Evolutionary conservation across 1,140 invertebrate species (phyloP).

Genomic region (Ips typographus): DNA sequence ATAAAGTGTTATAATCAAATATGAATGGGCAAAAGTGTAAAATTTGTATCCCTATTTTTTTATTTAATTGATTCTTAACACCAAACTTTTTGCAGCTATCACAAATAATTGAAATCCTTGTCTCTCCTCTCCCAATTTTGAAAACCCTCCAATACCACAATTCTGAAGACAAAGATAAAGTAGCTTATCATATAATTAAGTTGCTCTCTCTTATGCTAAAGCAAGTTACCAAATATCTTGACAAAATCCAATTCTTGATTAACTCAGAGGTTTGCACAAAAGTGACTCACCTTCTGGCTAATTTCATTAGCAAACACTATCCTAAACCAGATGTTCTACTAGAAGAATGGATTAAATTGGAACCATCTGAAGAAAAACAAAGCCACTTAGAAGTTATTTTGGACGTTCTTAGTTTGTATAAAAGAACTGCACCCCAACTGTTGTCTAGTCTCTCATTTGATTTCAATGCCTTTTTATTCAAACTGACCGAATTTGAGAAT

Average conservation of each 20-base stretch:
- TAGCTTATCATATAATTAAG: conserved; percentile 55
- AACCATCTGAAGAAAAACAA: not conserved
- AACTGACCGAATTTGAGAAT: conserved; percentile 48
- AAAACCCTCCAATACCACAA: conserved; percentile 52
- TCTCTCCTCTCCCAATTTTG: conserved; percentile 55
- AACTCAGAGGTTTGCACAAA: conserved; percentile 45
- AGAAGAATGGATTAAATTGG: conserved; percentile 50
- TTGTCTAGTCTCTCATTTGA: conserved; percentile 54
- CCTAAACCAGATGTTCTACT: conserved; percentile 56
- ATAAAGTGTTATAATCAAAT: not conserved
- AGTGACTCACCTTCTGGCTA: conserved; percentile 53
- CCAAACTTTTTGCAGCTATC: conserved; percentile 47
- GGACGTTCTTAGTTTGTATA: conserved; percentile 59
- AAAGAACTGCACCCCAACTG: conserved; percentile 57
- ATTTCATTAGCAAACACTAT: conserved; percentile 56
- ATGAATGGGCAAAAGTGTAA: not conserved
- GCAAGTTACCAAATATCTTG: conserved; percentile 52
- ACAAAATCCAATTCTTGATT: conserved; percentile 46
- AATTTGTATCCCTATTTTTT: conserved; percentile 15
- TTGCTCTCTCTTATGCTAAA: conserved; percentile 56
- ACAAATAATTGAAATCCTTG: conserved; percentile 56
- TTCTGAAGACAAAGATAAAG: conserved; percentile 49
- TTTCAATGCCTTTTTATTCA: conserved; percentile 55
- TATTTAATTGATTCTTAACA: too few species aligned
- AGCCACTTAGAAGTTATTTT: conserved; percentile 56